Percentiles rank a stretch among this genome's conserved stretches.
These are phyloP conservation scores for Stictonetta naevosa DNA, from an alignment of 2,113 vertebrate species.

Conservation along the genomic window DNA sequence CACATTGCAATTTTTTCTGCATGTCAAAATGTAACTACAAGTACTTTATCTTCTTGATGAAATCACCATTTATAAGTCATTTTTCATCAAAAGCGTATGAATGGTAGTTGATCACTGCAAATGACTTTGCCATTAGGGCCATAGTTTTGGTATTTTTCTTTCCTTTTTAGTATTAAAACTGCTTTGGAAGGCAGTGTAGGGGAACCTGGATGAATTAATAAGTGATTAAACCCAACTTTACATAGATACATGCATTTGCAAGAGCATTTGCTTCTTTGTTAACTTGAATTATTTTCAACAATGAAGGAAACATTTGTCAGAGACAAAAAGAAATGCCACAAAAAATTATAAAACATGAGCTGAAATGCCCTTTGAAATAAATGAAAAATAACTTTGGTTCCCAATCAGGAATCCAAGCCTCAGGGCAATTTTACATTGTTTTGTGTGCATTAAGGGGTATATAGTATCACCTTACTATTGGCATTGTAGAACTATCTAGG, in stretches of 20 bases:
- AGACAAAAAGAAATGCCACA: constrained; percentile 4
- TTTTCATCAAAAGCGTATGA: constrained; percentile 66
- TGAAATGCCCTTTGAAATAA: background rate
- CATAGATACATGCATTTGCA: constrained; percentile 41
- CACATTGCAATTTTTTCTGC: constrained; percentile 38
- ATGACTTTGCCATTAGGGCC: constrained; percentile 64
- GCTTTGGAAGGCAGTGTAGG: constrained; percentile 33
- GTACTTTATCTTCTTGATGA: constrained; percentile 63
- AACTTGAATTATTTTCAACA: constrained; percentile 63
- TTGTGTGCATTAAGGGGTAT: background rate
- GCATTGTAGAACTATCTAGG: background rate
- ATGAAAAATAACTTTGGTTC: background rate
- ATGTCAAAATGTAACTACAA: constrained; percentile 62
- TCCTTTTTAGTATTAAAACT: constrained; percentile 31
- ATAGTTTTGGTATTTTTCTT: constrained; percentile 64
- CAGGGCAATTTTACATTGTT: background rate
- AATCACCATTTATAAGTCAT: constrained; percentile 66
- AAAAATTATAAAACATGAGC: background rate
- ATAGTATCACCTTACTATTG: background rate
- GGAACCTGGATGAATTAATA: constrained; percentile 66
- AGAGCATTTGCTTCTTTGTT: constrained; percentile 47
- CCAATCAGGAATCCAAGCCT: background rate
- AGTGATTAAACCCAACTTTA: constrained; percentile 65
- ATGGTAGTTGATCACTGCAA: constrained; percentile 69
- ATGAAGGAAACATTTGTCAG: constrained; percentile 50